A percentile compares a stretch with the other conserved stretches of the same genome.
Evolutionary conservation across 2,888 invertebrate genomes (phyloP).

Genomic region (Patella pellucida): DNA sequence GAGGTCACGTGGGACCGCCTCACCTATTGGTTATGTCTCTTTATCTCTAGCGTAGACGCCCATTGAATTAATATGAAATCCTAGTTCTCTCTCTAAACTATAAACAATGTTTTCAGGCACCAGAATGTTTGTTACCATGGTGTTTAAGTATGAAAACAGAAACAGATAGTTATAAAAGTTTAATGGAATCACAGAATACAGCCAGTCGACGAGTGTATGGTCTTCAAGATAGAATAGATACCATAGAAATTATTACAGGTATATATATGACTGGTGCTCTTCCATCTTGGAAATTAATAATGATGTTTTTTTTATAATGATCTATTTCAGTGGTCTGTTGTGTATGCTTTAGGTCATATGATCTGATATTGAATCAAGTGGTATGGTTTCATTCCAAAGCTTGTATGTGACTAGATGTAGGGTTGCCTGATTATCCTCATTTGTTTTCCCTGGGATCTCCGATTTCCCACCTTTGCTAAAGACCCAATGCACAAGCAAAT

Average conservation of each 20-base stretch:
- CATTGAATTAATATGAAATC: too few species aligned
- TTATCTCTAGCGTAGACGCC: too few species aligned
- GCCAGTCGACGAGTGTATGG: constrained; percentile 7
- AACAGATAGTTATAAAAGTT: constrained; percentile 27
- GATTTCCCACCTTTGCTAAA: too few species aligned
- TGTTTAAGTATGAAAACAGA: constrained; percentile 44
- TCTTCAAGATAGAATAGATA: neutral
- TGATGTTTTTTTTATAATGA: too few species aligned
- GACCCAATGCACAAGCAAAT: too few species aligned
- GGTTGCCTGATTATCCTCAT: neutral
- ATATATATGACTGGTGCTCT: neutral
- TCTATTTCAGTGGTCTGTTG: neutral
- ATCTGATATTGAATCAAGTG: too few species aligned
- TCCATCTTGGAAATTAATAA: too few species aligned
- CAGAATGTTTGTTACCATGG: constrained; percentile 46
- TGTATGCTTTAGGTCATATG: neutral
- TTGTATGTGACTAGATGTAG: too few species aligned
- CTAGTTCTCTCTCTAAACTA: too few species aligned
- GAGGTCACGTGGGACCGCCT: too few species aligned
- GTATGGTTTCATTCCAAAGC: too few species aligned
- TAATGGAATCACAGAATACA: neutral
- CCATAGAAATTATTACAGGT: constrained; percentile 28
- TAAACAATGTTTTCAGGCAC: constrained; percentile 37
- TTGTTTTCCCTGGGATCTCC: neutral
- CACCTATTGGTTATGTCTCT: too few species aligned